phyloP scores from a whole-genome alignment of 2,113 vertebrate genomes.

The Apteryx mantelli region DNA sequence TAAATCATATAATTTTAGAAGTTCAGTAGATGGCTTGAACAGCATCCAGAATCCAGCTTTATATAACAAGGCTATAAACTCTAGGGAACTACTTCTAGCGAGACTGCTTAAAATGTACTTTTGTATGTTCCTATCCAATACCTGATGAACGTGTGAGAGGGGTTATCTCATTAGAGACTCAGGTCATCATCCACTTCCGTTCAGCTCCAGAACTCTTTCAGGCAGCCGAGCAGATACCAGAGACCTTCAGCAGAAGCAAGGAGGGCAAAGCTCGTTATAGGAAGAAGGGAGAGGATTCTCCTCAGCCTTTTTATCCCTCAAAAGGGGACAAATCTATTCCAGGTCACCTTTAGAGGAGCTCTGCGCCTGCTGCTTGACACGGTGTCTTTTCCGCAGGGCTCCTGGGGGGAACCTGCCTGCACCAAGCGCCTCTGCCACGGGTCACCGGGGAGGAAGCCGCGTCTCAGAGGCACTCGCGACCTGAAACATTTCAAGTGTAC shows the following conservation, averaged over 20 bases:
- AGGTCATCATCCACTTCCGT: not conserved
- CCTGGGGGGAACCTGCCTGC: not conserved
- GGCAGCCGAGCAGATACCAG: not conserved
- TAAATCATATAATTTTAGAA: not conserved
- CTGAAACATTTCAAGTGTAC: not conserved
- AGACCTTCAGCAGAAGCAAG: not conserved
- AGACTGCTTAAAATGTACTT: not conserved
- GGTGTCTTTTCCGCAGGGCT: not conserved
- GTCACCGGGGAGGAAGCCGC: not conserved
- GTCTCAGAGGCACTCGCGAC: not conserved
- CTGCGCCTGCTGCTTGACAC: not conserved
- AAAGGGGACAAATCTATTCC: not conserved
- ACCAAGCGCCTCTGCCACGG: not conserved
- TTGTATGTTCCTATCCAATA: fast-evolving
- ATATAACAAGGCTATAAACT: not conserved
- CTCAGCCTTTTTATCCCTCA: not conserved
- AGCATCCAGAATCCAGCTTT: not conserved
- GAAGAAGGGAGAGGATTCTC: not conserved
- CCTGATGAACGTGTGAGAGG: fast-evolving
- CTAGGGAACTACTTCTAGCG: not conserved
- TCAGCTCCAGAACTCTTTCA: not conserved
- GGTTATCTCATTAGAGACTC: not conserved
- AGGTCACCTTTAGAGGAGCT: not conserved
- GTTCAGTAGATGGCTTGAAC: not conserved
- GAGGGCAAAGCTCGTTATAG: not conserved